These are phyloP conservation scores for Pollachius pollachius DNA, from an alignment of 2,113 vertebrate genomes.

Conservation along the genomic window DNA sequence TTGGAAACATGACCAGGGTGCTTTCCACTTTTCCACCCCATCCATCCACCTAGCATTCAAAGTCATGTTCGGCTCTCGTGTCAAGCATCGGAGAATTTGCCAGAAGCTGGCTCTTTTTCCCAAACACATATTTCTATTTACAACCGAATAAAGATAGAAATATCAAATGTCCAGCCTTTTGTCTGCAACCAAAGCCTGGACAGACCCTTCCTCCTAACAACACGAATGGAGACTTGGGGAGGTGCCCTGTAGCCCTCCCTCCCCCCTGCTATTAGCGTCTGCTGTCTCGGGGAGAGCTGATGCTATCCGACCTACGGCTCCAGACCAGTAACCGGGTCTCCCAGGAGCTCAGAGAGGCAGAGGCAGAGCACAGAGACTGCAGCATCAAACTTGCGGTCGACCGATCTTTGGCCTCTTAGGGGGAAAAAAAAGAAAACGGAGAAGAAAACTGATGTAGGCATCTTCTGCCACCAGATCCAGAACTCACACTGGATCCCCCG, in stretches of 20 bases:
- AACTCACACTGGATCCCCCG: slow-evolving; percentile 60
- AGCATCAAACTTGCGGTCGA: slow-evolving; percentile 67
- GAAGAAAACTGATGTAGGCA: slow-evolving; percentile 39
- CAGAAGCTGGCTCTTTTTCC: slow-evolving; percentile 22
- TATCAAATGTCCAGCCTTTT: slow-evolving; percentile 35
- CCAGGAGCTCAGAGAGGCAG: slow-evolving; percentile 51
- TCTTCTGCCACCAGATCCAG: slow-evolving; percentile 48
- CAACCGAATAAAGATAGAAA: slow-evolving; percentile 27
- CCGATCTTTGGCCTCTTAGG: slow-evolving; percentile 64
- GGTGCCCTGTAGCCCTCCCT: slow-evolving; percentile 56
- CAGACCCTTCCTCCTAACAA: slow-evolving; percentile 21
- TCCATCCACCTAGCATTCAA: slow-evolving; percentile 34
- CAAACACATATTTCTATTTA: slow-evolving; percentile 35
- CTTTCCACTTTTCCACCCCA: slow-evolving; percentile 49
- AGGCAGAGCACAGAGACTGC: slow-evolving; percentile 61
- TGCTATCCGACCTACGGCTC: slow-evolving; percentile 56
- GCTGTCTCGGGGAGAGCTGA: slow-evolving; percentile 57
- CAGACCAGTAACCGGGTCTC: slow-evolving; percentile 57
- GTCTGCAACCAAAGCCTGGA: slow-evolving; percentile 45
- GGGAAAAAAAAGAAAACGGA: slow-evolving; percentile 1
- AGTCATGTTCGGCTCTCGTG: slow-evolving; percentile 27
- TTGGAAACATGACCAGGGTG: slow-evolving; percentile 25
- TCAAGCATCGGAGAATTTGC: slow-evolving; percentile 15
- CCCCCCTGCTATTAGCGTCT: slow-evolving; percentile 60
- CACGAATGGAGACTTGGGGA: slow-evolving; percentile 54